phyloP scores from a whole-genome alignment of 2,888 invertebrate genomes.

The Parthenolecanium corni region DNA sequence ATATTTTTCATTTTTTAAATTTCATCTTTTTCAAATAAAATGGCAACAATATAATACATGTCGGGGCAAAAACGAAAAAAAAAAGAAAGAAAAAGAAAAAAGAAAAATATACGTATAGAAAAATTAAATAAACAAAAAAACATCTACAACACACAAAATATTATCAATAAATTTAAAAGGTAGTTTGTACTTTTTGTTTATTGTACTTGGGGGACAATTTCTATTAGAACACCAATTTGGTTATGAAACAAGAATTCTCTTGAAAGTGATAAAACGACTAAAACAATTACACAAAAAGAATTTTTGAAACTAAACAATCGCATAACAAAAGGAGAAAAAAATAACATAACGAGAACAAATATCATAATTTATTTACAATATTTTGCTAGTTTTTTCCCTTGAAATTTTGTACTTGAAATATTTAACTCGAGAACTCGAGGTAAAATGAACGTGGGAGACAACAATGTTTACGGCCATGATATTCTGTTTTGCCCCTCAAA shows the following conservation, averaged over 20 bases:
- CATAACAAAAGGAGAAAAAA: neutral
- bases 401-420: conserved; percentile 1
- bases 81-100: conserved; percentile 19
- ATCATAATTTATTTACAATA: neutral
- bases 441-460: conserved; percentile 2
- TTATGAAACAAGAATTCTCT: neutral
- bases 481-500: neutral
- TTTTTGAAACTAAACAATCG: conserved; percentile 5
- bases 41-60: conserved; percentile 28
- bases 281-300: neutral
- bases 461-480: conserved; percentile 11
- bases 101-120: conserved; percentile 1
- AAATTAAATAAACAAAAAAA: conserved; percentile 13
- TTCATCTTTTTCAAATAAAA: conserved; percentile 3
- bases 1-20: conserved; percentile 11
- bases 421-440: neutral
- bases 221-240: conserved; percentile 16
- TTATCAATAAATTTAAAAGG: conserved; percentile 6
- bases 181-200: conserved; percentile 25
- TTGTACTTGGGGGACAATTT: conserved; percentile 17
- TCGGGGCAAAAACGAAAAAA: conserved; percentile 21
- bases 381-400: conserved; percentile 6
- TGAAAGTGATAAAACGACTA: no score
- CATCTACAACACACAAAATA: conserved; percentile 24
- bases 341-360: conserved; percentile 16